These are phyloP conservation scores for Lypha dubia DNA, from an alignment of 2,888 invertebrate species.

Conservation along the genomic window DNA sequence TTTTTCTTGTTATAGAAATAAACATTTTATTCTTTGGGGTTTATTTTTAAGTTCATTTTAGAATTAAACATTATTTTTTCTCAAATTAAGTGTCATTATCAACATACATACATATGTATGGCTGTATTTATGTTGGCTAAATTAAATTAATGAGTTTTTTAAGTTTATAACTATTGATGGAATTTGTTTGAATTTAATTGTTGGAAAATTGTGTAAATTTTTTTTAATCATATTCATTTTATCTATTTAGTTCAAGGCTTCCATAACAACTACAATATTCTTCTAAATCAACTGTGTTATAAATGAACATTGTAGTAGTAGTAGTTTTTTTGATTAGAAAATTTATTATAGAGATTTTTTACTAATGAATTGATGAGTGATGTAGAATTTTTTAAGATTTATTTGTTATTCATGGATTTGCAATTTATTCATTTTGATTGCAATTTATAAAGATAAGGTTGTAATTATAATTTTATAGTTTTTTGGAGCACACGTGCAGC, in stretches of 20 bases:
- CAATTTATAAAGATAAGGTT: too few species aligned
- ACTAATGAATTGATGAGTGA: not conserved
- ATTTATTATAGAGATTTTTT: not conserved
- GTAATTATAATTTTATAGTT: not conserved
- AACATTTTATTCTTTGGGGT: not conserved
- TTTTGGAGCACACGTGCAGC: too few species aligned
- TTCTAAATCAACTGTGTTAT: slow-evolving; percentile 34
- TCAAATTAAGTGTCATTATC: not conserved
- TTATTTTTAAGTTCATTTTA: slow-evolving; percentile 20
- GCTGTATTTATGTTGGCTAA: slow-evolving; percentile 23
- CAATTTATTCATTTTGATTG: not conserved
- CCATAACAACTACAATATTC: not conserved
- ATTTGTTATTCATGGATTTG: too few species aligned
- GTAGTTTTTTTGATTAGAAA: slow-evolving; percentile 19
- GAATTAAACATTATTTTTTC: not conserved
- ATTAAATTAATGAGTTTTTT: slow-evolving; percentile 23
- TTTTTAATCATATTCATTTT: not conserved
- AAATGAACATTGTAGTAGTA: not conserved
- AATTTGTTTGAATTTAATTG: slow-evolving; percentile 19
- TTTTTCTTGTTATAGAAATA: slow-evolving; percentile 20
- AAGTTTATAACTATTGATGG: slow-evolving; percentile 8
- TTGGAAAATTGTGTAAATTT: slow-evolving; percentile 3
- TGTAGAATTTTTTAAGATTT: not conserved
- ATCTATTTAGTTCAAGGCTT: slow-evolving; percentile 59
- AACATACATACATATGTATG: too few species aligned